phyloP scores from a whole-genome alignment of 1,140 invertebrate species.

The Laupala kohalensis region DNA sequence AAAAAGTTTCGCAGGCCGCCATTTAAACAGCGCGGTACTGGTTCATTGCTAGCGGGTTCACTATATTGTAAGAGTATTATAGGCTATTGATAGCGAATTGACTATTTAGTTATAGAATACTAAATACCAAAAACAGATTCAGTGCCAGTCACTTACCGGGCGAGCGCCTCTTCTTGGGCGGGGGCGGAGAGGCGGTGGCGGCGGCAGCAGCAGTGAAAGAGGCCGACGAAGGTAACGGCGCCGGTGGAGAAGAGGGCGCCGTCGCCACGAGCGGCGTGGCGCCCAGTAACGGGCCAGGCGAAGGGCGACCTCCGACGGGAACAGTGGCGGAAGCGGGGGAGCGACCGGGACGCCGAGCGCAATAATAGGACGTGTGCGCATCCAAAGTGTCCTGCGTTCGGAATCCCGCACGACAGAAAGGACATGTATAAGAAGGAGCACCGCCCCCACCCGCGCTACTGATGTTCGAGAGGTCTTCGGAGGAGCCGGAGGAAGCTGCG shows the following conservation, averaged over 20 bases:
- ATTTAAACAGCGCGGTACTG: too few relatives aligned
- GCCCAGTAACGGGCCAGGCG: slow-evolving; percentile 63
- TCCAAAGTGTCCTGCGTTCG: background rate
- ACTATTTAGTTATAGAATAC: too few relatives aligned
- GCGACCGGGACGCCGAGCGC: background rate
- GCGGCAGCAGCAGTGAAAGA: too few relatives aligned
- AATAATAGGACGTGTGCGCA: background rate
- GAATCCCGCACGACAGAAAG: background rate
- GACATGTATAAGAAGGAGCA: background rate
- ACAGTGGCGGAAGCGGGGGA: background rate
- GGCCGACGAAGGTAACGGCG: background rate
- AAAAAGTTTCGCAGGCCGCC: too few relatives aligned
- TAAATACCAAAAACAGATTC: too few relatives aligned
- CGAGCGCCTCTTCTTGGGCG: background rate
- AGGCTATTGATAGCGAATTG: too few relatives aligned
- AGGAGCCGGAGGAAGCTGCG: background rate
- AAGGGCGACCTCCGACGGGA: slow-evolving; percentile 40
- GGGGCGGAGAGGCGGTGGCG: slow-evolving; percentile 5
- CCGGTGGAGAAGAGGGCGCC: background rate
- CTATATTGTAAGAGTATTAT: too few relatives aligned
- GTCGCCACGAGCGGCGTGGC: slow-evolving; percentile 56
- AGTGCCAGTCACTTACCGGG: background rate
- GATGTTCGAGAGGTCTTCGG: background rate
- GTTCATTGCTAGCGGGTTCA: too few relatives aligned
- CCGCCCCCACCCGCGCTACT: too few relatives aligned